Evolutionary conservation across 2,888 invertebrate genomes (phyloP).

Genomic region (Aplocera efformata): DNA sequence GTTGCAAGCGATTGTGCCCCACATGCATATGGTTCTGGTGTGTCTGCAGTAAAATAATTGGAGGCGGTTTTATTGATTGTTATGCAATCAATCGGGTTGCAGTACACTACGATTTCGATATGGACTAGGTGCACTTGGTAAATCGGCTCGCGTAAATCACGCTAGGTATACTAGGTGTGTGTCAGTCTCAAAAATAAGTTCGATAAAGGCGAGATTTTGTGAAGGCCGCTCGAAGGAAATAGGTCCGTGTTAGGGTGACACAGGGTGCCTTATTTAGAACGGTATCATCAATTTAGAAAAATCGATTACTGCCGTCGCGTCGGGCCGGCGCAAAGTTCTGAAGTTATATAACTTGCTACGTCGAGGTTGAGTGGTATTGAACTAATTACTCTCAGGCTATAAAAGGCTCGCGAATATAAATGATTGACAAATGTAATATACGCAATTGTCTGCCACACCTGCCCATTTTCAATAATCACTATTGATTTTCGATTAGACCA

Average conservation of each 20-base stretch:
- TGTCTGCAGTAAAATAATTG: too few relatives aligned
- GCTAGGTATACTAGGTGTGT: constrained; percentile 62
- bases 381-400: constrained; percentile 17
- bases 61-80: too few relatives aligned
- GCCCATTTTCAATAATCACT: constrained; percentile 31
- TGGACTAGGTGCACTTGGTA: too few relatives aligned
- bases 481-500: constrained; percentile 48
- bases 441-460: constrained; percentile 35
- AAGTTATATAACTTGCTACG: constrained; percentile 15
- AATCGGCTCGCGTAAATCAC: too few relatives aligned
- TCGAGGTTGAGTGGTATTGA: constrained; percentile 1
- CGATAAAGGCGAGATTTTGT: constrained; percentile 49
- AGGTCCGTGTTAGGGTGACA: constrained; percentile 32
- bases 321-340: constrained; percentile 7
- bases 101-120: too few relatives aligned
- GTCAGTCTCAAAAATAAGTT: constrained; percentile 49
- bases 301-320: constrained; percentile 25
- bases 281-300: constrained; percentile 34
- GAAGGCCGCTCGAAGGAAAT: constrained; percentile 44
- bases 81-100: too few relatives aligned
- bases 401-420: constrained; percentile 16
- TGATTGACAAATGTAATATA: constrained; percentile 19
- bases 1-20: too few relatives aligned
- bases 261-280: constrained; percentile 24
- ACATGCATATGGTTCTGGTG: too few relatives aligned